These are phyloP conservation scores for Nemurella pictetii DNA, from an alignment of 2,888 invertebrate species.

Conservation along the genomic window DNA sequence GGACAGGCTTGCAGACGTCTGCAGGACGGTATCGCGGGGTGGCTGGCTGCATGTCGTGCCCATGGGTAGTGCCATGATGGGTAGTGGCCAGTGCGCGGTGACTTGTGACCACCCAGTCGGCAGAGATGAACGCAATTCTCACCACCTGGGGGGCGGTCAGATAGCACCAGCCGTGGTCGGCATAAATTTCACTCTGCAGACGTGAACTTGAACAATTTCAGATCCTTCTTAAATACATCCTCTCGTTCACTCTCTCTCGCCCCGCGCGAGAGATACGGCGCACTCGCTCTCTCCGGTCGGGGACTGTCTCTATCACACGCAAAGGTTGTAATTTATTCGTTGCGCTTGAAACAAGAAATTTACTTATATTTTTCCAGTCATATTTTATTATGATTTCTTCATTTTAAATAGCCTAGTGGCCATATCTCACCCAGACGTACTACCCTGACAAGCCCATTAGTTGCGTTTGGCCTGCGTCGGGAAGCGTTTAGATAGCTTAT, in stretches of 20 bases:
- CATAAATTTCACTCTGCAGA: constrained; percentile 33
- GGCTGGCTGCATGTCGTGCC: not conserved
- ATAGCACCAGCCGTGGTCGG: constrained; percentile 37
- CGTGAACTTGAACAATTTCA: constrained; percentile 11
- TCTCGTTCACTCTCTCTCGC: not conserved
- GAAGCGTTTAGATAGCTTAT: not conserved
- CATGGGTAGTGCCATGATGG: not conserved
- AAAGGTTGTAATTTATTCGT: constrained; percentile 33
- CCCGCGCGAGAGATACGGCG: not conserved
- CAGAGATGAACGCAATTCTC: not conserved
- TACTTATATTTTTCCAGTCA: constrained; percentile 30
- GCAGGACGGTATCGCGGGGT: not conserved
- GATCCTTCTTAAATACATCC: constrained; percentile 11
- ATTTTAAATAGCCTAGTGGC: constrained; percentile 15
- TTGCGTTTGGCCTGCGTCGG: not conserved
- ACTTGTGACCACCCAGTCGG: not conserved
- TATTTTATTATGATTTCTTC: constrained; percentile 27
- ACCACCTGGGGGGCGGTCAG: constrained; percentile 40
- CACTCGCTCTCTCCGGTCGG: not conserved
- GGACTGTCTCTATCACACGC: constrained; percentile 1
- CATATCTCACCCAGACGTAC: constrained; percentile 25
- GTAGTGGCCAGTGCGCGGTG: not conserved
- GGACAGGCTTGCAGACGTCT: constrained; percentile 33
- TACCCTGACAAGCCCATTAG: constrained; percentile 13
- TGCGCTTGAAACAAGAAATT: constrained; percentile 36